These are phyloP conservation scores for Brachionus plicatilis DNA, from an alignment of 1,140 invertebrate genomes.

Conservation along the genomic window DNA sequence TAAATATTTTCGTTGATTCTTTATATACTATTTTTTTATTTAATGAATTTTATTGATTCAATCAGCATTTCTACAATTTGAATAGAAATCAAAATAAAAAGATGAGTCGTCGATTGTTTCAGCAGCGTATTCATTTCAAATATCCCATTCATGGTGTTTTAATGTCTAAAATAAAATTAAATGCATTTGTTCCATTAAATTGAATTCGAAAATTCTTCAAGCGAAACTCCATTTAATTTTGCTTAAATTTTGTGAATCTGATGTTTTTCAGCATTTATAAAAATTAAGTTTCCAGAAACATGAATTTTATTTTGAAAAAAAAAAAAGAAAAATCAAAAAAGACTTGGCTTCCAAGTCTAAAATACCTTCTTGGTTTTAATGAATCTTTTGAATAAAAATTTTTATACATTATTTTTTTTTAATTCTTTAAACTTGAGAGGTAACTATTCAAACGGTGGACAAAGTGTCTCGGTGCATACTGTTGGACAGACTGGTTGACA, in stretches of 20 bases:
- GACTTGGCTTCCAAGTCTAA: too few species aligned
- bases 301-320: neutral
- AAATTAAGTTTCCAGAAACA: neutral
- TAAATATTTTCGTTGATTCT: neutral
- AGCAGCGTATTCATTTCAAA: neutral
- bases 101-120: neutral
- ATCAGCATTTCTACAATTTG: neutral
- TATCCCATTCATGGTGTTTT: neutral
- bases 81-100: neutral
- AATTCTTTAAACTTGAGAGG: neutral
- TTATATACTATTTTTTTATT: conserved; percentile 6
- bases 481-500: neutral
- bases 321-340: too few species aligned
- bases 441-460: neutral
- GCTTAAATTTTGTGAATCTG: neutral
- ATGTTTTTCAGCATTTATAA: neutral
- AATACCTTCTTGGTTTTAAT: too few species aligned
- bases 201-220: neutral
- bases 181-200: neutral
- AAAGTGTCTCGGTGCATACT: neutral
- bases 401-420: neutral
- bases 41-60: neutral
- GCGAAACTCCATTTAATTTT: neutral
- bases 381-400: neutral
- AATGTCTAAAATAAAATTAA: neutral